Percentiles rank a stretch among this genome's conserved stretches.
These are phyloP conservation scores for Sycophila sp. DNA, from an alignment of 1,140 invertebrate genomes.

Conservation along the genomic window DNA sequence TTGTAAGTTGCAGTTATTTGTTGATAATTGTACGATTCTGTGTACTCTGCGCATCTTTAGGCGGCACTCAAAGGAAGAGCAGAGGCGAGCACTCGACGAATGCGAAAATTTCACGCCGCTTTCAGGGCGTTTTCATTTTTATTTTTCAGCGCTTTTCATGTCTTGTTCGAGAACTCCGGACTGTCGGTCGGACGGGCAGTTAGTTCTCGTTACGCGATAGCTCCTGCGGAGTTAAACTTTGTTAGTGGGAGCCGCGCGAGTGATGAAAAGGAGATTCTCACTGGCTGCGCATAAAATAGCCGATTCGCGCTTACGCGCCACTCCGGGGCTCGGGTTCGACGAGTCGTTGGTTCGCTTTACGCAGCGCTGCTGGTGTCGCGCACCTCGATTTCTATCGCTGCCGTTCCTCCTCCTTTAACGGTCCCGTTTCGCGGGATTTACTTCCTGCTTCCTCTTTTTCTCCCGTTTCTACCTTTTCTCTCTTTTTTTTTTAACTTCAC, in stretches of 20 bases:
- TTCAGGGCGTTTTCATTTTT: too few species aligned
- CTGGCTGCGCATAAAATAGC: background rate
- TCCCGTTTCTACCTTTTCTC: background rate
- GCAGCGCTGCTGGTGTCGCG: background rate
- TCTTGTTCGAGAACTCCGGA: too few species aligned
- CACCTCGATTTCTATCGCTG: background rate
- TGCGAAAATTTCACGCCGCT: too few species aligned
- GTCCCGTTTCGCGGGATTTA: background rate
- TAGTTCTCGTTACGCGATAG: background rate
- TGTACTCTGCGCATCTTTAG: too few species aligned
- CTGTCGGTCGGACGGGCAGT: background rate
- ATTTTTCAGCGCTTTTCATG: too few species aligned
- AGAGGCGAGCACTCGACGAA: too few species aligned
- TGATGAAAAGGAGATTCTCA: background rate
- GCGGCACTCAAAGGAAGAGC: too few species aligned
- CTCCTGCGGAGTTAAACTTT: background rate
- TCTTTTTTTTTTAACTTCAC: background rate
- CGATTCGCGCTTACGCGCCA: conserved; percentile 6
- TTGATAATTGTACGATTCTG: too few species aligned
- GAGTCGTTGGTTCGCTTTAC: background rate
- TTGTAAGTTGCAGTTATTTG: too few species aligned
- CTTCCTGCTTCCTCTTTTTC: background rate
- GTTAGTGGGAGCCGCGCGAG: background rate
- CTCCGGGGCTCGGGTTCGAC: too few species aligned
- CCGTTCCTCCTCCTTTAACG: background rate